Base-by-base conservation (phyloP, 1,140 invertebrate genomes). In the Apis mellifera region DNA sequence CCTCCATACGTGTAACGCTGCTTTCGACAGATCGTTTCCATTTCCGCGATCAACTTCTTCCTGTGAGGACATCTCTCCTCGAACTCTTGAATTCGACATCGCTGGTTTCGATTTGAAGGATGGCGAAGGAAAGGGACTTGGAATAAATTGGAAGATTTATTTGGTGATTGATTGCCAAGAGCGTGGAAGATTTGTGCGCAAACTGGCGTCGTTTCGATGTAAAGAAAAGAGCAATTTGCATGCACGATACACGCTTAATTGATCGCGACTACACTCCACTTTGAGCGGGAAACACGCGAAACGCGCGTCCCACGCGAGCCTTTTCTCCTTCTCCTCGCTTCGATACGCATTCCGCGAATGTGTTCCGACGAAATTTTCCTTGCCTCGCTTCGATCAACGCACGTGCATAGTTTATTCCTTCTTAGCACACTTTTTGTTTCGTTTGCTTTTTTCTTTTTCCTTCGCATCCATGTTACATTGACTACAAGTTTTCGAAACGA, bases 11-110 rank as follows among this genome's bases (percentile, higher is more conserved):
- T 21, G 75, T 32, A 62, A 77, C 73, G 54, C 66, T 76, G 12
- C 55, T 70, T 32, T 8, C 19, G 48, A 15, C 15, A 65, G 82
- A 86, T 78, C 84, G 69, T n/a, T 85, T 77, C 52, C 60, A 65
- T 23, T 64, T 59, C 74, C 32, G 50, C 82, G 17, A 57, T 15
- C 54, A 55, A 78, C n/a, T 54, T 54, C n/a, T 54, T 70, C 23
- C 26, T n/a, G 23, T 23, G 7, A 52, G 3, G 19, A 19, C 7
- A 23, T 3, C 23, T 23, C 26, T 19, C 15, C 59, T 12, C 21
- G 9, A 9, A 11, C 48, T 12, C 48, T 12, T 9, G 17, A 52
- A 54, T 71, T 19, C 7, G 1, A 17, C 26, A 71, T 54, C 23
- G 4, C 12, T 3, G 48, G 9, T 26, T 64, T 13, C 23, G 2